These are phyloP conservation scores for Subacronicta megacephala DNA, from an alignment of 2,888 invertebrate species.

Conservation along the genomic window DNA sequence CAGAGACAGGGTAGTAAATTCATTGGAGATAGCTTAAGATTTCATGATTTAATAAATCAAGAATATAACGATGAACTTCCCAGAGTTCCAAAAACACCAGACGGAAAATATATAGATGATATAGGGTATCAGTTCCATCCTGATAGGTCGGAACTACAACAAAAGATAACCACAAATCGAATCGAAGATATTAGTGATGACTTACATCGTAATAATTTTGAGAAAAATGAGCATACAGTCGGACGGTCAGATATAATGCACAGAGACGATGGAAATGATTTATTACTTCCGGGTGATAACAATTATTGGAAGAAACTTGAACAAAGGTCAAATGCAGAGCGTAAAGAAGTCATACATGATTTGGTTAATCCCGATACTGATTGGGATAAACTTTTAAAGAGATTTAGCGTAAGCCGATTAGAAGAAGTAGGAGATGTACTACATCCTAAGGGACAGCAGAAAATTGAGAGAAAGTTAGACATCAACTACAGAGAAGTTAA, in stretches of 20 bases:
- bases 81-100: background rate
- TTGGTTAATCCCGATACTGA: background rate
- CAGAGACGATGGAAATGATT: background rate
- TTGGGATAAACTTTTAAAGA: background rate
- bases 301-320: too few relatives aligned
- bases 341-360: background rate
- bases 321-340: too few relatives aligned
- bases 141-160: background rate
- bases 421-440: background rate
- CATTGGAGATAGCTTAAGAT: background rate
- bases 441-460: too few relatives aligned
- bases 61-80: background rate
- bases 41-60: background rate
- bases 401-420: background rate
- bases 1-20: background rate
- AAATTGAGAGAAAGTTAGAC: background rate
- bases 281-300: background rate
- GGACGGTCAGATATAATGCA: too few relatives aligned
- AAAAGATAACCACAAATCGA: background rate
- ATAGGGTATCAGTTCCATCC: background rate
- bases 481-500: background rate
- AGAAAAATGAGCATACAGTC: background rate
- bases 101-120: background rate
- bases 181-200: background rate
- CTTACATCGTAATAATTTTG: background rate